Percentiles rank a stretch among this genome's conserved stretches.
phyloP scores from a whole-genome alignment of 2,888 invertebrate genomes.

The Nomada ferruginata region DNA sequence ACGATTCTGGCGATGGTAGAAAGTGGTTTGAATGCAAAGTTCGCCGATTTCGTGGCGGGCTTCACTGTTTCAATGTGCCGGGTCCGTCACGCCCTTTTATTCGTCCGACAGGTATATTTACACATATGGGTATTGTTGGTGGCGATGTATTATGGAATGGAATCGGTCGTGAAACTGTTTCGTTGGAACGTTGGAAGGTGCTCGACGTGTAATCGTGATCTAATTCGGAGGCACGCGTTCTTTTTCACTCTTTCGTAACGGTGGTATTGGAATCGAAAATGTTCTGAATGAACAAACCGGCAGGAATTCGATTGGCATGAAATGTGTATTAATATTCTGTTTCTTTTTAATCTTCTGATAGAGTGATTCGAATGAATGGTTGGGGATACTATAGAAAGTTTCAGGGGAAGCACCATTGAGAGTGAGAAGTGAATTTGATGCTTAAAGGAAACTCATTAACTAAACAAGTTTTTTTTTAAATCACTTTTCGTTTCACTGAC shows the following conservation, averaged over 20 bases:
- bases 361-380: too few relatives aligned
- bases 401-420: too few relatives aligned
- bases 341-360: too few relatives aligned
- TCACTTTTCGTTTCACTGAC: too few relatives aligned
- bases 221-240: neutral
- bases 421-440: too few relatives aligned
- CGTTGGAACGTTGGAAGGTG: neutral
- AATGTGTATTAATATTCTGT: neutral
- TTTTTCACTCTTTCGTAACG: neutral
- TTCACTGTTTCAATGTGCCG: neutral
- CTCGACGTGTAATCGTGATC: slow-evolving; percentile 5
- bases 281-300: too few relatives aligned
- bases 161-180: neutral
- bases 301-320: neutral
- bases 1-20: slow-evolving; percentile 29
- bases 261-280: too few relatives aligned
- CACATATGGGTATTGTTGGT: neutral
- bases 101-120: neutral
- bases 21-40: slow-evolving; percentile 11
- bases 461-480: too few relatives aligned
- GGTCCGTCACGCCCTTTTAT: slow-evolving; percentile 4
- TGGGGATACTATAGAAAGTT: too few relatives aligned
- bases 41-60: slow-evolving; percentile 2
- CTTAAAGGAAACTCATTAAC: too few relatives aligned
- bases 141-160: neutral